phyloP scores from a whole-genome alignment of 2,113 vertebrate species.

The Nothobranchius furzeri region DNA sequence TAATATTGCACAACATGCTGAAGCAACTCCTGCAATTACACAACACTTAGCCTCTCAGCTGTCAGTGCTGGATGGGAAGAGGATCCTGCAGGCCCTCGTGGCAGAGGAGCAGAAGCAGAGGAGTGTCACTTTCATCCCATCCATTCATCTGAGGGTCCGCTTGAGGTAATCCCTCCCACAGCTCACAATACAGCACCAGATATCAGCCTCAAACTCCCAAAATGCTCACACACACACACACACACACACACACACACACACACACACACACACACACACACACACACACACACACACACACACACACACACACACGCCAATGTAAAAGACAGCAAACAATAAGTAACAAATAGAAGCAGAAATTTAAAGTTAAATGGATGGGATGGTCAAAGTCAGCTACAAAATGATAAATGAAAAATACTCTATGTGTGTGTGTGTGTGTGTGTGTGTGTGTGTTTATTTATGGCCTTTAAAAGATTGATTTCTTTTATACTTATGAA shows the following conservation, averaged over 20 bases:
- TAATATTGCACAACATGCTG: slow-evolving; percentile 57
- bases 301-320: no score
- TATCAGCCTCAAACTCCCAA: not conserved
- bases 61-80: slow-evolving; percentile 48
- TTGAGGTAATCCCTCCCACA: not conserved
- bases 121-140: slow-evolving; percentile 36
- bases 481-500: not conserved
- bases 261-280: no score
- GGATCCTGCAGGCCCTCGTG: slow-evolving; percentile 33
- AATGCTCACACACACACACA: slow-evolving; percentile 3
- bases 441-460: no score
- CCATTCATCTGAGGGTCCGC: slow-evolving; percentile 17
- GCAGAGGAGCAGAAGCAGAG: slow-evolving; percentile 28
- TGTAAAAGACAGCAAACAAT: slow-evolving; percentile 12
- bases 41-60: slow-evolving; percentile 55
- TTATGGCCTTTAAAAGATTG: no score
- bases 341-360: slow-evolving; percentile 13
- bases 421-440: no score
- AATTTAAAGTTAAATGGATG: slow-evolving; percentile 16
- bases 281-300: no score
- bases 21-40: slow-evolving; percentile 54
- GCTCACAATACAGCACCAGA: not conserved
- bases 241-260: no score
- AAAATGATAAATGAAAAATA: no score
- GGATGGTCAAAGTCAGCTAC: no score